Percentiles rank a stretch among this genome's conserved stretches.
Evolutionary conservation across 2,113 vertebrate species (phyloP).

Genomic region (Ranitomeya imitator): DNA sequence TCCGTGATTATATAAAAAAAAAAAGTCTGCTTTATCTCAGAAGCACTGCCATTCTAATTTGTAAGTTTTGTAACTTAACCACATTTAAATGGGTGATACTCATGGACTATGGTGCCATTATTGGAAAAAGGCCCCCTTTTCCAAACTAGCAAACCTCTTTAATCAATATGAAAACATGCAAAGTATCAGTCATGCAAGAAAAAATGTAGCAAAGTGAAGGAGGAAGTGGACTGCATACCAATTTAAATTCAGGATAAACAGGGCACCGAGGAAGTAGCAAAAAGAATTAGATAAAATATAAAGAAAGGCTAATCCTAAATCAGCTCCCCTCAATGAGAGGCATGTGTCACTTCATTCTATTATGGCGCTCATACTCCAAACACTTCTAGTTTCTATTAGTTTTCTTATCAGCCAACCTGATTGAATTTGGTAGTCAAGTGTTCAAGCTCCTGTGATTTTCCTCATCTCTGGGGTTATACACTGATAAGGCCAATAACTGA

Average conservation of each 20-base stretch:
- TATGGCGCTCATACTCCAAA: conserved; percentile 62
- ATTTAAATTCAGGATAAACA: conserved; percentile 61
- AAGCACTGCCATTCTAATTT: no score
- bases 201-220: background rate
- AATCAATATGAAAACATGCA: background rate
- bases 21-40: no score
- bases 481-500: conserved; percentile 70
- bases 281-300: conserved; percentile 54
- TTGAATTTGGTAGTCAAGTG: conserved; percentile 70
- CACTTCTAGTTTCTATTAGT: conserved; percentile 62
- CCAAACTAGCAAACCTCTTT: background rate
- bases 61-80: no score
- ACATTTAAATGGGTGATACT: background rate
- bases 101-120: background rate
- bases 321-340: conserved; percentile 62
- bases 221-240: conserved; percentile 44
- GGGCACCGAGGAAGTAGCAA: conserved; percentile 47
- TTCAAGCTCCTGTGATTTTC: conserved; percentile 66
- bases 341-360: conserved; percentile 62
- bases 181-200: background rate
- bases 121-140: background rate
- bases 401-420: conserved; percentile 65
- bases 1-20: no score
- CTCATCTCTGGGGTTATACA: conserved; percentile 66
- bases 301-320: conserved; percentile 59